Percentiles rank a stretch among this genome's conserved stretches.
These are phyloP conservation scores for Pungitius pungitius DNA, from an alignment of 2,113 vertebrate species.

Conservation along the genomic window DNA sequence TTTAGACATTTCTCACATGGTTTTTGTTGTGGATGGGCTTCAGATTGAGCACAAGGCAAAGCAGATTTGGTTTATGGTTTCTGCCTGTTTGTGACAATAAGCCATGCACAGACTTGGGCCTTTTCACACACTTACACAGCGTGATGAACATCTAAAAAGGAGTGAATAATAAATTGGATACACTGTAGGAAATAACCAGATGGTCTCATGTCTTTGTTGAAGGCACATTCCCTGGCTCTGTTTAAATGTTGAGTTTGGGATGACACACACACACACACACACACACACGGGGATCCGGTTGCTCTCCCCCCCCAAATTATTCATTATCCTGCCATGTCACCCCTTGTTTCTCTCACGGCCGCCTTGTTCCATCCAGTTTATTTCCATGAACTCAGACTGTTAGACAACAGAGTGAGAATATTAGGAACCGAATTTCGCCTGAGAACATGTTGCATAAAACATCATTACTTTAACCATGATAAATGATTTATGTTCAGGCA, in stretches of 20 bases:
- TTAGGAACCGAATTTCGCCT: conserved; percentile 60
- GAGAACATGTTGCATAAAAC: conserved; percentile 46
- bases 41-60: conserved; percentile 47
- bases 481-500: conserved; percentile 55
- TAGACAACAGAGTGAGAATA: conserved; percentile 65
- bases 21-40: conserved; percentile 39
- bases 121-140: conserved; percentile 1
- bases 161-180: not conserved
- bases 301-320: conserved; percentile 74
- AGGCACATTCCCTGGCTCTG: not conserved
- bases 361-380: conserved; percentile 74
- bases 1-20: conserved; percentile 52
- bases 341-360: conserved; percentile 75
- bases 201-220: not conserved
- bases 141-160: conserved; percentile 14
- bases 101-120: conserved; percentile 33
- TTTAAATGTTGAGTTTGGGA: not conserved
- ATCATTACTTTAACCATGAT: conserved; percentile 46
- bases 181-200: not conserved
- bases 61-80: conserved; percentile 53
- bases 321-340: conserved; percentile 73
- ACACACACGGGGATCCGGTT: conserved; percentile 68
- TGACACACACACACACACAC: conserved; percentile 25
- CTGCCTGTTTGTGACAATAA: conserved; percentile 47
- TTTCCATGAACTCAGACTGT: conserved; percentile 74